These are phyloP conservation scores for Pseudomugil tenellus DNA, from an alignment of 2,797 vertebrate genomes.

Conservation along the genomic window DNA sequence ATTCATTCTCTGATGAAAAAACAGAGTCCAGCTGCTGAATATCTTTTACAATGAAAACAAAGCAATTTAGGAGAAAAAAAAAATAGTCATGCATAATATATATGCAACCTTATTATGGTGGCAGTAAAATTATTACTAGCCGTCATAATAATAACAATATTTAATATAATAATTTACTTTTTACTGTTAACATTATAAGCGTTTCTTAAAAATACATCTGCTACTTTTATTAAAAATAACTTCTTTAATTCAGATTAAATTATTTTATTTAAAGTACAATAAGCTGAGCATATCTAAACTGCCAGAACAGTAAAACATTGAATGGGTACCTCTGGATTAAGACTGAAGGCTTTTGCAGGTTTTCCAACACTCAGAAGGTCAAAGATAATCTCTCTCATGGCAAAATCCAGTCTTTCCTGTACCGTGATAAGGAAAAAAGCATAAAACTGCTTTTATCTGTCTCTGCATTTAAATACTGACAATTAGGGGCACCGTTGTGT, in stretches of 20 bases:
- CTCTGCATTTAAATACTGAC: neutral
- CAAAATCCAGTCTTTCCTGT: slow-evolving; percentile 87
- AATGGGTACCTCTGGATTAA: slow-evolving; percentile 84
- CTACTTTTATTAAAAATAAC: no score
- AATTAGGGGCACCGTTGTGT: neutral
- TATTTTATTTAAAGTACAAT: neutral
- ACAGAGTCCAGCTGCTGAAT: neutral
- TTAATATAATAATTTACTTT: no score
- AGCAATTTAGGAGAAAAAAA: neutral
- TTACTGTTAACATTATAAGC: no score
- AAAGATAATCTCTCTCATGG: slow-evolving; percentile 88
- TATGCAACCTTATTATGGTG: no score
- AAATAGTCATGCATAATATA: neutral
- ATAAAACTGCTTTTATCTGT: neutral
- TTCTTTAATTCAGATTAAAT: no score
- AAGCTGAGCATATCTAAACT: neutral
- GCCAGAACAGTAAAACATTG: neutral
- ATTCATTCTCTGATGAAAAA: slow-evolving; percentile 92
- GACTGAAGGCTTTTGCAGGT: slow-evolving; percentile 85
- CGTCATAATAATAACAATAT: no score
- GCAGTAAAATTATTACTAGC: neutral
- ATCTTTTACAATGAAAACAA: neutral
- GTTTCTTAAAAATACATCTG: no score
- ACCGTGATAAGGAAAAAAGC: slow-evolving; percentile 2
- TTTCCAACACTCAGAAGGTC: slow-evolving; percentile 86